phyloP scores from a whole-genome alignment of 2,113 vertebrate genomes.

The Urocynchramus pylzowi region DNA sequence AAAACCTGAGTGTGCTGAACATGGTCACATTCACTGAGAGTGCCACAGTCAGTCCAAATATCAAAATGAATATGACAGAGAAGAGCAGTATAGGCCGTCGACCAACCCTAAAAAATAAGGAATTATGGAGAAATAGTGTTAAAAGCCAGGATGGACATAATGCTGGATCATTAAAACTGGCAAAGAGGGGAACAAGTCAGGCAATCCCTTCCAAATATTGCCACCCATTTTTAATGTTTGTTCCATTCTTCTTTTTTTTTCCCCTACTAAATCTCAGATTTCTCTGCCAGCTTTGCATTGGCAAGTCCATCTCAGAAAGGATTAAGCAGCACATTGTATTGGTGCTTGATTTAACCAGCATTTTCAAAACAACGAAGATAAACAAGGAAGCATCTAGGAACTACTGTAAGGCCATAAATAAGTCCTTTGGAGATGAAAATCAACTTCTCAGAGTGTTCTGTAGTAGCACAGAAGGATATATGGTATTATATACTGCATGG shows the following conservation, averaged over 20 bases:
- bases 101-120: slow-evolving; percentile 81
- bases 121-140: not conserved
- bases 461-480: not conserved
- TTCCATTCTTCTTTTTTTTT: not conserved
- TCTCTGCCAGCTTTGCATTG: not conserved
- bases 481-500: not conserved
- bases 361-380: not conserved
- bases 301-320: not conserved
- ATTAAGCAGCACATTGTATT: not conserved
- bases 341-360: not conserved
- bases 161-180: not conserved
- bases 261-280: not conserved
- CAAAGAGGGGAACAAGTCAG: not conserved
- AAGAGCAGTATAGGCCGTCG: slow-evolving; percentile 88
- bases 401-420: not conserved
- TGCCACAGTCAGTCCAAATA: slow-evolving; percentile 92
- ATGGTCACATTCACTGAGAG: slow-evolving; percentile 95
- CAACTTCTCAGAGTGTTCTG: not conserved
- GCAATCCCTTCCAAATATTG: not conserved
- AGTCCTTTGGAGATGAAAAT: not conserved
- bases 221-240: not conserved
- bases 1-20: slow-evolving; percentile 98
- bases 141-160: not conserved
- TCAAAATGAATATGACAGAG: slow-evolving; percentile 89
- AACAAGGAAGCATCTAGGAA: not conserved